These are phyloP conservation scores for Macropus fuliginosus DNA, from an alignment of 2,797 vertebrate species.

Conservation along the genomic window DNA sequence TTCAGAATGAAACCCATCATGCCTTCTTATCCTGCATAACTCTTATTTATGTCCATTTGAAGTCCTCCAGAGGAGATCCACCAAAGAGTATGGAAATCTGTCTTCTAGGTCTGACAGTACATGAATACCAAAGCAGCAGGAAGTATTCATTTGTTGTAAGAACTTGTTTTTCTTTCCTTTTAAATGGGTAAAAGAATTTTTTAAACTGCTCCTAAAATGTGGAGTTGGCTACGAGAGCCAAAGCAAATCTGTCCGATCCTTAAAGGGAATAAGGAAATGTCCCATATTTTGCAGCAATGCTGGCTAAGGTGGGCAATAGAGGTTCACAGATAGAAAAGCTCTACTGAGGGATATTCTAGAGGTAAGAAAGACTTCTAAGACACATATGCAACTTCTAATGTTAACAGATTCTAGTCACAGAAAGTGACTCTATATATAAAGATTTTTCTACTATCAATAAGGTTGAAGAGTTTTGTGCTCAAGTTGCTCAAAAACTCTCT, in stretches of 20 bases:
- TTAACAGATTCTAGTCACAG: not conserved
- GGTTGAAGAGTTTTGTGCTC: not conserved
- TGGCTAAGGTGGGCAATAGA: not conserved
- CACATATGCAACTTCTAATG: not conserved
- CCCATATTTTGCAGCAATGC: not conserved
- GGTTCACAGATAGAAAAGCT: not conserved
- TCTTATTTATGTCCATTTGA: not conserved
- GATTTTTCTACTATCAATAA: not conserved
- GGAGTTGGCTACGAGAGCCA: not conserved
- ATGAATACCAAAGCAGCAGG: not conserved
- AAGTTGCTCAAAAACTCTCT: not conserved
- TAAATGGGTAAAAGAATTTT: not conserved
- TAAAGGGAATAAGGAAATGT: not conserved
- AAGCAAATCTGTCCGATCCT: not conserved
- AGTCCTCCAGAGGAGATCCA: not conserved
- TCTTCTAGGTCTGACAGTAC: not conserved
- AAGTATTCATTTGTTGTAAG: not conserved
- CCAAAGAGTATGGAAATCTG: not conserved
- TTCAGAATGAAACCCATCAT: not conserved
- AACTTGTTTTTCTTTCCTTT: not conserved
- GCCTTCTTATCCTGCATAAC: not conserved
- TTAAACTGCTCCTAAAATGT: not conserved
- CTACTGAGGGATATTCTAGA: not conserved
- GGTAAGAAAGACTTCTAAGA: not conserved
- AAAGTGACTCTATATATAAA: not conserved